phyloP scores from a whole-genome alignment of 2,113 vertebrate species.

The Capricornis sumatraensis region DNA sequence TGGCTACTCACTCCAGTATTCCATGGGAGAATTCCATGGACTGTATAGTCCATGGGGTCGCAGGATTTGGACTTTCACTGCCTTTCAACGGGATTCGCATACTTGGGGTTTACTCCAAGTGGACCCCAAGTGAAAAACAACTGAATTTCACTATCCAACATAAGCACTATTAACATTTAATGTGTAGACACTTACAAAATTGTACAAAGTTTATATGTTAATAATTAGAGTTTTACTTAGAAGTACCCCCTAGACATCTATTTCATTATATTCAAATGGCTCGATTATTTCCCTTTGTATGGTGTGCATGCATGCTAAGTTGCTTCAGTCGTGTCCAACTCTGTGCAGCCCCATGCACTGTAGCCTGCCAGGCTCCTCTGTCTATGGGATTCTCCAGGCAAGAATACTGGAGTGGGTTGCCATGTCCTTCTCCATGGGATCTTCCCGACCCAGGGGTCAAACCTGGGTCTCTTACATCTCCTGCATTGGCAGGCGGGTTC shows the following conservation, averaged over 20 bases:
- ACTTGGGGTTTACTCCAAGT: neutral
- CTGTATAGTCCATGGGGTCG: neutral
- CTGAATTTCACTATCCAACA: neutral
- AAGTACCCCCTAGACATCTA: neutral
- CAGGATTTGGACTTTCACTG: neutral
- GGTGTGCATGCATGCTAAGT: neutral
- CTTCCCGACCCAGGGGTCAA: neutral
- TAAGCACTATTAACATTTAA: neutral
- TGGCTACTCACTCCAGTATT: neutral
- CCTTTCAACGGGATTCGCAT: rapidly evolving
- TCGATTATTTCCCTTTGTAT: neutral
- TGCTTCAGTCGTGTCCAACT: neutral
- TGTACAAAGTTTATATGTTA: neutral
- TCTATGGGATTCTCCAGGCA: neutral
- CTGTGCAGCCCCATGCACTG: neutral
- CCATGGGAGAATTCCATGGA: neutral
- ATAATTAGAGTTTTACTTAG: neutral
- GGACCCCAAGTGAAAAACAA: neutral
- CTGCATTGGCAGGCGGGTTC: neutral
- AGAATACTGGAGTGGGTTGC: neutral
- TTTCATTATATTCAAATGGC: neutral
- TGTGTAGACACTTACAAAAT: neutral
- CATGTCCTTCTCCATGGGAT: neutral
- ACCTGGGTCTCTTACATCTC: neutral
- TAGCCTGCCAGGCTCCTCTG: neutral